phyloP scores from a whole-genome alignment of 2,888 invertebrate genomes.

The Ernsta delagoae region DNA sequence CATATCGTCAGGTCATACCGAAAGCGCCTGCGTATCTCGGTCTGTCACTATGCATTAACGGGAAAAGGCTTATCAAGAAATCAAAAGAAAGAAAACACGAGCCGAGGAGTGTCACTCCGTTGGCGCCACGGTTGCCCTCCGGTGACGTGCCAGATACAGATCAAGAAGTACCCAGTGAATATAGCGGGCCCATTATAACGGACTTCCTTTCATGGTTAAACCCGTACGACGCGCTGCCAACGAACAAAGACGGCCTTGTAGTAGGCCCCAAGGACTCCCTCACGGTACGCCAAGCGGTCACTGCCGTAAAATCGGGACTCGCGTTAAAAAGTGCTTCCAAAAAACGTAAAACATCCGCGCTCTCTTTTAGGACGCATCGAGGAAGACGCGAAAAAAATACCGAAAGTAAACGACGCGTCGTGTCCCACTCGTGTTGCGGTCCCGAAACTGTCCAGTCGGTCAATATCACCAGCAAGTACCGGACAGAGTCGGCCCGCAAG shows the following conservation, averaged over 20 bases:
- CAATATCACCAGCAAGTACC: conserved; percentile 63
- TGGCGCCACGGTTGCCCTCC: conserved; percentile 58
- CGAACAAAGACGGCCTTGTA: conserved; percentile 69
- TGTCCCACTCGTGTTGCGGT: conserved; percentile 75
- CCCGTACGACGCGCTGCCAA: conserved; percentile 72
- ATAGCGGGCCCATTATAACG: conserved; percentile 87
- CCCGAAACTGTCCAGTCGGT: conserved; percentile 59
- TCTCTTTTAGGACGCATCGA: conserved; percentile 79
- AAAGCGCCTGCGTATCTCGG: conserved; percentile 93
- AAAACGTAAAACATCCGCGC: conserved; percentile 80
- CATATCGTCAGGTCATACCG: conserved; percentile 91
- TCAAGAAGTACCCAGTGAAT: conserved; percentile 73
- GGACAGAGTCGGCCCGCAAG: conserved; percentile 76
- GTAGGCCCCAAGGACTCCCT: conserved; percentile 66
- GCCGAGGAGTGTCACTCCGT: conserved; percentile 60
- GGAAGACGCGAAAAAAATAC: conserved; percentile 77
- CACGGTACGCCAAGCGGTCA: conserved; percentile 80
- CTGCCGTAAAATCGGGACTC: conserved; percentile 75
- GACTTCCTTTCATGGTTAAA: conserved; percentile 88
- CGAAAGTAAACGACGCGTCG: conserved; percentile 70
- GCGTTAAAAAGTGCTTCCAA: conserved; percentile 66
- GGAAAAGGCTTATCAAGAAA: conserved; percentile 85
- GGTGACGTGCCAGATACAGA: conserved; percentile 60
- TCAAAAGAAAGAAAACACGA: conserved; percentile 69
- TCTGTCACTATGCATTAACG: conserved; percentile 88